These are phyloP conservation scores for Eleginops maclovinus DNA, from an alignment of 2,113 vertebrate genomes.

Conservation along the genomic window DNA sequence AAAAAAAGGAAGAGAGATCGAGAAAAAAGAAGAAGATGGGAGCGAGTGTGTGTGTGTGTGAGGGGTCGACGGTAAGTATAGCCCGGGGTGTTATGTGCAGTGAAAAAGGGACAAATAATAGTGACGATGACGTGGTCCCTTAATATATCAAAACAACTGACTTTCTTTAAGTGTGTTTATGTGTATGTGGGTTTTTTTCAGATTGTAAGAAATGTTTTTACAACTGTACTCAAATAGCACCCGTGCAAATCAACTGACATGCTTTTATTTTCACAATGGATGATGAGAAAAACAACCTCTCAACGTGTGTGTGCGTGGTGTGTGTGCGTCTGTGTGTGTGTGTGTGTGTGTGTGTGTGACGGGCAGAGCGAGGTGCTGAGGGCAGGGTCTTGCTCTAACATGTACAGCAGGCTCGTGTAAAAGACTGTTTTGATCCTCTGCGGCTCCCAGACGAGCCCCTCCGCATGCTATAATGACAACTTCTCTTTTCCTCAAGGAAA, in stretches of 20 bases:
- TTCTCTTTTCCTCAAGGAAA: conserved; percentile 74
- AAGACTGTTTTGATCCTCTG: conserved; percentile 75
- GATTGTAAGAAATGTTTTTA: neutral
- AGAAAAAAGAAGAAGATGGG: conserved; percentile 39
- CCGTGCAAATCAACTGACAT: neutral
- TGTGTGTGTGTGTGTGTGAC: conserved; percentile 19
- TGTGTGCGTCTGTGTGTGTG: conserved; percentile 9
- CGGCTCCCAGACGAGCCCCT: conserved; percentile 68
- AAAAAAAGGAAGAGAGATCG: neutral
- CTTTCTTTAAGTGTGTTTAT: neutral
- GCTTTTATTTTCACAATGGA: conserved; percentile 31
- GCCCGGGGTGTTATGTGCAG: conserved; percentile 18
- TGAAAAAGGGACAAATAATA: conserved; percentile 44
- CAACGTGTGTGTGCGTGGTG: conserved; percentile 9
- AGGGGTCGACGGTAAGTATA: conserved; percentile 37
- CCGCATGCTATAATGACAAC: conserved; percentile 78
- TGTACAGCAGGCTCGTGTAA: conserved; percentile 65
- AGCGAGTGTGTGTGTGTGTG: neutral
- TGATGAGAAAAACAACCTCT: conserved; percentile 61
- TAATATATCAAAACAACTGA: conserved; percentile 9
- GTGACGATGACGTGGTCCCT: conserved; percentile 13
- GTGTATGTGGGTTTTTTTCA: neutral
- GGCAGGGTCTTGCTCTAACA: conserved; percentile 70
- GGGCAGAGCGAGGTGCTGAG: conserved; percentile 46
- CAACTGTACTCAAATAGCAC: neutral